phyloP scores from a whole-genome alignment of 1,140 invertebrate genomes.

The Drosophila simulans region DNA sequence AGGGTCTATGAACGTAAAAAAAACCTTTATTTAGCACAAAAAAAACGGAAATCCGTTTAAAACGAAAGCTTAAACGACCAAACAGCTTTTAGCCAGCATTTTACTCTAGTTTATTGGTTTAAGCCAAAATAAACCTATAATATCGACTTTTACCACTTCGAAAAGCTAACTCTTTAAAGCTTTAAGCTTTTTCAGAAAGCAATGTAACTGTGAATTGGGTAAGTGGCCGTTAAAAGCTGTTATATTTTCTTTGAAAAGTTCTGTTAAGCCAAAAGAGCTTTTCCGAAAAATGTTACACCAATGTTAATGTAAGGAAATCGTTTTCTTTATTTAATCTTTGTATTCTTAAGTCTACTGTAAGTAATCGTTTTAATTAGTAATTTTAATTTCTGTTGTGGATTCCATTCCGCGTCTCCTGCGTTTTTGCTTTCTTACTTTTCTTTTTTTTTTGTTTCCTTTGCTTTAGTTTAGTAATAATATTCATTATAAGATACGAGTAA shows the following conservation, averaged over 20 bases:
- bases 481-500: constrained; percentile 51
- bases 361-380: constrained; percentile 76
- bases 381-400: constrained; percentile 52
- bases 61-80: not conserved
- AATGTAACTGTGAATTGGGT: not conserved
- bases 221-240: not conserved
- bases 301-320: constrained; percentile 75
- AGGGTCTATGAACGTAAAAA: not conserved
- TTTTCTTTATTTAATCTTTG: constrained; percentile 74
- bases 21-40: not conserved
- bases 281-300: constrained; percentile 5
- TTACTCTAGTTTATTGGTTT: not conserved
- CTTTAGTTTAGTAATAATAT: constrained; percentile 51
- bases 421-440: constrained; percentile 3
- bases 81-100: constrained; percentile 3
- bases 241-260: not conserved
- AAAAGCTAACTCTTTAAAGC: not conserved
- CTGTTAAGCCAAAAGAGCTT: not conserved
- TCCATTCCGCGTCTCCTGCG: constrained; percentile 5
- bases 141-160: not conserved
- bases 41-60: not conserved
- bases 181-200: not conserved
- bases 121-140: not conserved
- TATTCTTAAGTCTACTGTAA: constrained; percentile 70
- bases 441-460: not conserved